Conservation (phyloP, 2,888 invertebrate genomes). For the Minunthozetes semirufus region DNA sequence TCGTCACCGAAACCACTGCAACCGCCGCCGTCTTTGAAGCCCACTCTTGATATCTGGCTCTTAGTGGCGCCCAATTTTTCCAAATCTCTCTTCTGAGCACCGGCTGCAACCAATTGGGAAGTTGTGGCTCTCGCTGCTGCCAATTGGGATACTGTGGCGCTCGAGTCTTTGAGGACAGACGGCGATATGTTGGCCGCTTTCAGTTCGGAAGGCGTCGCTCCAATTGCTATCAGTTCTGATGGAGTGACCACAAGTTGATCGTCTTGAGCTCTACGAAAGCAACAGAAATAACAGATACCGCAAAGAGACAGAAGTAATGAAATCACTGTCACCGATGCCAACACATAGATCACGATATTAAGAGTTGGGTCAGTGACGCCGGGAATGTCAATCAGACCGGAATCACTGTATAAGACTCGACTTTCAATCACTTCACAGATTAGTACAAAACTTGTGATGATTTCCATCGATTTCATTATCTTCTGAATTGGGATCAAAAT, state of each 20-base stretch:
- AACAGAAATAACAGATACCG: background rate
- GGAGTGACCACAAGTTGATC: background rate
- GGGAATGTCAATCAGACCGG: too few relatives aligned
- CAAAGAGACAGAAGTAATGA: background rate
- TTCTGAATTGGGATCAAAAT: too few relatives aligned
- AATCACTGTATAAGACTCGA: too few relatives aligned
- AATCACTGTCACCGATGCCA: too few relatives aligned
- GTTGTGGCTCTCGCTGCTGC: background rate
- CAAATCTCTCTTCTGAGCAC: background rate
- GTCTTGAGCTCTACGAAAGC: background rate
- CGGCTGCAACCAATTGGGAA: background rate
- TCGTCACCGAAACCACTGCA: too few relatives aligned
- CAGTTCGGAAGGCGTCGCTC: conserved; percentile 6
- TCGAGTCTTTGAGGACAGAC: background rate
- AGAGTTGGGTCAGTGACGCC: too few relatives aligned
- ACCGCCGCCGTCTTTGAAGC: background rate
- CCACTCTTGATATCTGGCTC: conserved; percentile 14
- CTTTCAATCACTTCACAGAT: too few relatives aligned
- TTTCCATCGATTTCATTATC: too few relatives aligned
- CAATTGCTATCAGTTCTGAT: conserved; percentile 8
- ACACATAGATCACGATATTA: too few relatives aligned
- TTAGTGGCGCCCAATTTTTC: background rate
- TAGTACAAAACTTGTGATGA: too few relatives aligned
- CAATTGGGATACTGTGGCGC: background rate
- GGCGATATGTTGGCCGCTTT: conserved; percentile 12